These are phyloP conservation scores for Cataglyphis rosenhaueri DNA, from an alignment of 2,888 invertebrate genomes.

Conservation along the genomic window DNA sequence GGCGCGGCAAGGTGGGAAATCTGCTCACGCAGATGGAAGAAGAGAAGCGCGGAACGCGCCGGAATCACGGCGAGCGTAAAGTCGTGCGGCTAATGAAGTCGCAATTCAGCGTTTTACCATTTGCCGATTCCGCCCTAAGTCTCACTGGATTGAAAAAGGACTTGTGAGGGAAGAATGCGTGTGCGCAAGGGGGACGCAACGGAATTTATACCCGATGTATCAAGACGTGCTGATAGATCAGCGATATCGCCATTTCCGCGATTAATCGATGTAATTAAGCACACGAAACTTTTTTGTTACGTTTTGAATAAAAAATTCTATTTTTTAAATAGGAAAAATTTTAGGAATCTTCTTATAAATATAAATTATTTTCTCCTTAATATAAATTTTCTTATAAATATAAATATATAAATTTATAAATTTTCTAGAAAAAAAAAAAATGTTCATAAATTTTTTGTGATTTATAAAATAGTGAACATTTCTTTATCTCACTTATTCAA, in stretches of 20 bases:
- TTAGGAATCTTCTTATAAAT: not conserved
- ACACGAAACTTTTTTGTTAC: not conserved
- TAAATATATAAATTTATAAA: not conserved
- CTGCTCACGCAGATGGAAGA: slow-evolving; percentile 26
- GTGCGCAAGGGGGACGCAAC: not conserved
- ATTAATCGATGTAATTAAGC: not conserved
- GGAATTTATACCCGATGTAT: slow-evolving; percentile 24
- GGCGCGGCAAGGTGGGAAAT: slow-evolving; percentile 35
- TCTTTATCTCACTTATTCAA: too few species aligned
- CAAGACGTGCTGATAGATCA: slow-evolving; percentile 14
- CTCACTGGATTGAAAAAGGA: slow-evolving; percentile 42
- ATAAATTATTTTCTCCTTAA: too few species aligned
- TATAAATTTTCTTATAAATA: not conserved
- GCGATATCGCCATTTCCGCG: not conserved
- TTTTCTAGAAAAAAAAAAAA: not conserved
- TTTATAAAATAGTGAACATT: too few species aligned
- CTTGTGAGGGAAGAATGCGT: slow-evolving; percentile 18
- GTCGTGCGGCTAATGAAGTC: slow-evolving; percentile 79
- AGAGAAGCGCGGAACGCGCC: slow-evolving; percentile 60
- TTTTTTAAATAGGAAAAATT: not conserved
- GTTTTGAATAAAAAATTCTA: not conserved
- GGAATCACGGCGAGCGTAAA: slow-evolving; percentile 79
- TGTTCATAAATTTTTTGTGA: not conserved
- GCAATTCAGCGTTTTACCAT: slow-evolving; percentile 78
- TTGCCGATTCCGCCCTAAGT: slow-evolving; percentile 68